These are phyloP conservation scores for Drosophila mojavensis DNA, from an alignment of 1,140 invertebrate species.

Conservation along the genomic window DNA sequence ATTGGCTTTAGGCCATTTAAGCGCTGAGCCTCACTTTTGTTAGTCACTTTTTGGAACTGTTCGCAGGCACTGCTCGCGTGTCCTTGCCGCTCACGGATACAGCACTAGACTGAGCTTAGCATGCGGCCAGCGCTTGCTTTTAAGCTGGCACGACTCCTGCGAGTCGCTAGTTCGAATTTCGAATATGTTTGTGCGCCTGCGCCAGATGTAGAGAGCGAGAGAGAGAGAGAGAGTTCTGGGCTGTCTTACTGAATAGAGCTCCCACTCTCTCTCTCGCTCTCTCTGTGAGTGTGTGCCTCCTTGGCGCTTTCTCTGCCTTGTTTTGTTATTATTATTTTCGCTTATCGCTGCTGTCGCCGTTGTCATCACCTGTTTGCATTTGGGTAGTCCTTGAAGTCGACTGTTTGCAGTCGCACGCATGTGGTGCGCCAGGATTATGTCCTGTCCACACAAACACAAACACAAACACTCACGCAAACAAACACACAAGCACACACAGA, in stretches of 20 bases:
- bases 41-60: conserved; percentile 21
- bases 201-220: conserved; percentile 2
- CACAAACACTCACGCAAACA: background rate
- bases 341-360: conserved; percentile 60
- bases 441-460: conserved; percentile 28
- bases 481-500: conserved; percentile 7
- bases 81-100: conserved; percentile 67
- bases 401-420: conserved; percentile 32
- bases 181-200: conserved; percentile 36
- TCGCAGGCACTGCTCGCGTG: conserved; percentile 49
- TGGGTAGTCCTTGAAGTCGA: conserved; percentile 73
- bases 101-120: conserved; percentile 76
- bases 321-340: conserved; percentile 76
- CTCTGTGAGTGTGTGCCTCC: conserved; percentile 34
- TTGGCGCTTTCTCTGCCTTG: conserved; percentile 43
- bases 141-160: conserved; percentile 41
- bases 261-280: background rate
- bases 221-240: no score
- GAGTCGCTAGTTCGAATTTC: conserved; percentile 44
- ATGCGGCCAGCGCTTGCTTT: conserved; percentile 69
- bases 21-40: conserved; percentile 34
- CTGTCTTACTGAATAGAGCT: no score
- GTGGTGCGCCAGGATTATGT: conserved; percentile 50
- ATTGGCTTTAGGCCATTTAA: conserved; percentile 27
- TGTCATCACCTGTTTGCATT: conserved; percentile 83